Base-by-base conservation (phyloP, 2,888 invertebrate genomes). In the Callyntrura guangdongensis region DNA sequence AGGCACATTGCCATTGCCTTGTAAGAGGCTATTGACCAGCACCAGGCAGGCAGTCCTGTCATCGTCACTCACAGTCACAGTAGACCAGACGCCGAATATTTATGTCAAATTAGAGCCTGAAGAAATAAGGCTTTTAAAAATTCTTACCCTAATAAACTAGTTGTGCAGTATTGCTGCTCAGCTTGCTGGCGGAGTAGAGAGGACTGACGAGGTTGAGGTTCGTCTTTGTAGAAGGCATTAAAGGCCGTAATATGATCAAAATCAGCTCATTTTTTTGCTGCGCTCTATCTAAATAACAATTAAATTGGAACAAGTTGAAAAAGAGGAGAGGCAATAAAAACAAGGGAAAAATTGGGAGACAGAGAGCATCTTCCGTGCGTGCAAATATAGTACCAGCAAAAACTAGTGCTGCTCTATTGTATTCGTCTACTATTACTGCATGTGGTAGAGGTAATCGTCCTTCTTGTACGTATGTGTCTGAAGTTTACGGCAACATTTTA, bases 281-380 rank as follows among this genome's bases (percentile, higher is more conserved):
- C n/a, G 36, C 45, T 27, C 64, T 3, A n/a, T 69, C 22, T 49
- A 74, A 22, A 47, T 22, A 49, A 49, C 74, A 74, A 74, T 74
- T 49, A 45, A 84, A 84, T 83, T 67, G 69, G 84, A 69, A 84
- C 84, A 22, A 47, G 17, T 64, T 83, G 45, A 45, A 83, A 81
- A 53, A 61, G 6, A 61, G 83, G 83, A 64, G 83, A 79, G 79
- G 79, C 79, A 59, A 59, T 79, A 79, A 79, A n/a, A 77, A 49
- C 25, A 36, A 27, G 56, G 59, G 59, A 17, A 79, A 79, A 79
- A 79, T 79, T 79, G 79, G 59, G 56, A 59, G 56, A 49, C n/a
- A n/a, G 67, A 72, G 49, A 53, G 22, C 77, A 79, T 79, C 79
- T 79, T 79, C 79, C 79, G 79, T 79, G 56, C n/a, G n/a, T 27